Evolutionary conservation across 2,797 vertebrate genomes (phyloP), one percentile per base, ranked within the genome.

Genomic region (Botia almorhae): DNA sequence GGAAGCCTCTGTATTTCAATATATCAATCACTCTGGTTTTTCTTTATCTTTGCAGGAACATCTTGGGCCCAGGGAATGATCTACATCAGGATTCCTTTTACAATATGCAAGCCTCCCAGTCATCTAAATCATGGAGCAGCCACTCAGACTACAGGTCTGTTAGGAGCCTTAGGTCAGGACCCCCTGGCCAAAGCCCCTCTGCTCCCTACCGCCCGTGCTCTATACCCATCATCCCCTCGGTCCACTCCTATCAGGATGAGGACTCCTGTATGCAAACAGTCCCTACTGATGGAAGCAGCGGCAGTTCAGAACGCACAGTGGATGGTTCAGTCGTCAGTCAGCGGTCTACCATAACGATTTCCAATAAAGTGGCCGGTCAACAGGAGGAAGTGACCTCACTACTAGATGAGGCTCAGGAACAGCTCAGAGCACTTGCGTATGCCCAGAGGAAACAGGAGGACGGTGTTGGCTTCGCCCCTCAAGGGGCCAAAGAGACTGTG

Each of bases 201-300:
- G 1, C 88, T 7, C 89, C 91, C 0, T 88, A 92, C 5, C 90
- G 89, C 81, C 90, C 91, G 53, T 90, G 90, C 82, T 93, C 93
- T 0, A 91, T 94, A 69, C 94, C 93, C 19, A 94, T 94, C 84
- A 93, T 94, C 85, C 92, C 92, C 1, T 94, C 93, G 0, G 91
- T 94, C 71, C 91, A 92, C 84, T 90, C 88, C 81, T 89, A 89
- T 85, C 89, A 91, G 10, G 90, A 92, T 78, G 93, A 94, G 83
- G 87, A 71, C 43, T 93, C 91, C 3, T 94, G 93, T 88, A 93
- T 94, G 94, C 93, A 94, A 89, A 94, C 81, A 46, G 26, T 56
- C 19, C 60, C 74, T 21, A 48, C 19, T 14, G 26, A 74, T 48
- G 75, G 75, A 50, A 51, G 12, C 68, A 5, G 55, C 82, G 70